Evolutionary conservation across 2,113 vertebrate genomes (phyloP).

Genomic region (Channa argus): DNA sequence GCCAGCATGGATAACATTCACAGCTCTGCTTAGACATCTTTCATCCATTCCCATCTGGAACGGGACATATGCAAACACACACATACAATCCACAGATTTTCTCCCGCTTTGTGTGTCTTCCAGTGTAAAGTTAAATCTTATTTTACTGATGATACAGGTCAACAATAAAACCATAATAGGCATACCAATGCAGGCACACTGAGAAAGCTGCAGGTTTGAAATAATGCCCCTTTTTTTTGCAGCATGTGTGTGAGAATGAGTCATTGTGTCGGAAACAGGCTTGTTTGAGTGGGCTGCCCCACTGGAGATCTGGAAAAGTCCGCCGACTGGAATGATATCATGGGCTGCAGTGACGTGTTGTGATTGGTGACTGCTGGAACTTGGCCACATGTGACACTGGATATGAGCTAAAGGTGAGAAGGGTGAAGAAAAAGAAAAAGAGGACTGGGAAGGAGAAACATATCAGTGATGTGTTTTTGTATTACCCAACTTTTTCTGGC

Average conservation of each 20-base stretch:
- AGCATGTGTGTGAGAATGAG: slow-evolving; percentile 22
- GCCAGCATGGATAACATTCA: slow-evolving; percentile 82
- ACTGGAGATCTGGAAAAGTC: slow-evolving; percentile 25
- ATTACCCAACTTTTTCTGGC: background rate
- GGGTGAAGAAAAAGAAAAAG: slow-evolving; percentile 5
- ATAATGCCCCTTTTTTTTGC: background rate
- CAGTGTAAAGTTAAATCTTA: slow-evolving; percentile 4
- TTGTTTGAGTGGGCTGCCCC: slow-evolving; percentile 15
- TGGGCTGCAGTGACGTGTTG: slow-evolving; percentile 38
- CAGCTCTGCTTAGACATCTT: slow-evolving; percentile 59
- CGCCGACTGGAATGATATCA: slow-evolving; percentile 41
- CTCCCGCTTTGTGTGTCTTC: slow-evolving; percentile 17
- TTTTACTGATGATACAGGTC: background rate
- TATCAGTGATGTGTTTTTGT: too few species aligned
- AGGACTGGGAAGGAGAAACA: too few species aligned
- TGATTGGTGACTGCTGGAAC: slow-evolving; percentile 48
- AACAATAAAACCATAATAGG: background rate
- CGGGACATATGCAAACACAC: slow-evolving; percentile 30
- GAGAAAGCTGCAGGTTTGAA: background rate
- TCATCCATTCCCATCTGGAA: slow-evolving; percentile 43
- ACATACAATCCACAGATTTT: slow-evolving; percentile 3
- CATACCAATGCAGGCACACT: background rate
- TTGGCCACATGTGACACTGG: slow-evolving; percentile 33
- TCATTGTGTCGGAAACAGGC: slow-evolving; percentile 37
- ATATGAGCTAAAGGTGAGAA: slow-evolving; percentile 34